These are phyloP conservation scores for Xenopus laevis DNA, from an alignment of 2,113 vertebrate species.

Conservation along the genomic window DNA sequence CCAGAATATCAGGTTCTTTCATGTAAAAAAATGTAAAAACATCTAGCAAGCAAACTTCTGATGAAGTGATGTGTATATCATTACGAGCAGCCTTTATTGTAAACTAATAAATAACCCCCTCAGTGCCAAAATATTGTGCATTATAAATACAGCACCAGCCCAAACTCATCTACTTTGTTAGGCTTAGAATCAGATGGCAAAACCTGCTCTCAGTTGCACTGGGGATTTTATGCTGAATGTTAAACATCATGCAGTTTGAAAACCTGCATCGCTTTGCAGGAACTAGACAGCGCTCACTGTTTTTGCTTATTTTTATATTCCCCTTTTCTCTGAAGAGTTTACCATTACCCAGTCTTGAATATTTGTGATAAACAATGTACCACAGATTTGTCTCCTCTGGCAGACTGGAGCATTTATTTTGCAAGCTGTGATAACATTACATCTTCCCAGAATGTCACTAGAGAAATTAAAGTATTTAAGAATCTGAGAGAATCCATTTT, in stretches of 20 bases:
- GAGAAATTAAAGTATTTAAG: slow-evolving; percentile 44
- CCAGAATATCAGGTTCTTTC: too few relatives aligned
- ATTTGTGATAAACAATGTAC: slow-evolving; percentile 34
- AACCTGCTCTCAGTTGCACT: slow-evolving; percentile 15
- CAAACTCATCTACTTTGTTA: slow-evolving; percentile 22
- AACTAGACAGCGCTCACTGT: slow-evolving; percentile 21
- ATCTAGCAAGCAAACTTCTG: too few relatives aligned
- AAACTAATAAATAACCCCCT: slow-evolving; percentile 37
- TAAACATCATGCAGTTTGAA: slow-evolving; percentile 22
- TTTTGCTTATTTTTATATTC: slow-evolving; percentile 33
- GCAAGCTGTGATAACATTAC: slow-evolving; percentile 38
- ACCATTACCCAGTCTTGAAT: slow-evolving; percentile 28
- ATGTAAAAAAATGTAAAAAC: too few relatives aligned
- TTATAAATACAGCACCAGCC: slow-evolving; percentile 32
- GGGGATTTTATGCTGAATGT: slow-evolving; percentile 35
- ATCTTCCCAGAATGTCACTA: slow-evolving; percentile 26
- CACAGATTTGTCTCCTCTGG: slow-evolving; percentile 29
- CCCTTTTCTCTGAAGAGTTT: slow-evolving; percentile 33
- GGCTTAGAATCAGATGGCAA: slow-evolving; percentile 38
- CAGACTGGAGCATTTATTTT: slow-evolving; percentile 24
- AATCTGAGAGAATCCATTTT: slow-evolving; percentile 37
- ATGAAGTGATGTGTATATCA: not conserved
- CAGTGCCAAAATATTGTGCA: slow-evolving; percentile 21
- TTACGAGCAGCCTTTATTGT: not conserved
- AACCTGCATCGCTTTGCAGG: slow-evolving; percentile 32